A percentile compares a stretch with the other conserved stretches of the same genome.
Evolutionary conservation across 2,113 vertebrate genomes (phyloP).

Genomic region (Dicaeum eximium): DNA sequence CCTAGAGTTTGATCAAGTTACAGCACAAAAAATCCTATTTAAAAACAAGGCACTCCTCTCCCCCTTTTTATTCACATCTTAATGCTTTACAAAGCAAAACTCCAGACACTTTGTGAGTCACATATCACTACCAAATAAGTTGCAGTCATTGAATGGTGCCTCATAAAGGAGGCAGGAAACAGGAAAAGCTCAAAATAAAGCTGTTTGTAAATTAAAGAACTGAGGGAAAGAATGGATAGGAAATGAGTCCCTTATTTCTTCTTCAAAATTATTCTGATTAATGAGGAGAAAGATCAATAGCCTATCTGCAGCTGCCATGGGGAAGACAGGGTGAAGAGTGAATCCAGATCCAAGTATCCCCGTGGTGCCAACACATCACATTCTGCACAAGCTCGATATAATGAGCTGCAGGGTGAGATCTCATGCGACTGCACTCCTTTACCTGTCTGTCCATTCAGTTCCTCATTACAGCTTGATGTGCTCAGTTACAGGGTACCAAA

Average conservation of each 20-base stretch:
- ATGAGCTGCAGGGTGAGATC: constrained; percentile 28
- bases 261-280: constrained; percentile 58
- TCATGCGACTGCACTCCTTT: background rate
- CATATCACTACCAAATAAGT: constrained; percentile 48
- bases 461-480: background rate
- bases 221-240: constrained; percentile 46
- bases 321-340: constrained; percentile 21
- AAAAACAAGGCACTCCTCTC: background rate
- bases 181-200: constrained; percentile 62
- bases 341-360: constrained; percentile 38
- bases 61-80: background rate
- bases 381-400: background rate
- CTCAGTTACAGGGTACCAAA: background rate
- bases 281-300: constrained; percentile 34
- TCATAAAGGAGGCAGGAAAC: constrained; percentile 59
- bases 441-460: background rate
- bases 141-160: constrained; percentile 43
- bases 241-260: constrained; percentile 46
- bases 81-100: constrained; percentile 3
- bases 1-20: background rate
- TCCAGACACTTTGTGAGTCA: constrained; percentile 42
- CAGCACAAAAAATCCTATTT: background rate
- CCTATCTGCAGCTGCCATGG: background rate
- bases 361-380: background rate
- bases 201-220: constrained; percentile 47